Conservation (phyloP, 2,113 vertebrate genomes). For the Mormyrus iriodes region DNA sequence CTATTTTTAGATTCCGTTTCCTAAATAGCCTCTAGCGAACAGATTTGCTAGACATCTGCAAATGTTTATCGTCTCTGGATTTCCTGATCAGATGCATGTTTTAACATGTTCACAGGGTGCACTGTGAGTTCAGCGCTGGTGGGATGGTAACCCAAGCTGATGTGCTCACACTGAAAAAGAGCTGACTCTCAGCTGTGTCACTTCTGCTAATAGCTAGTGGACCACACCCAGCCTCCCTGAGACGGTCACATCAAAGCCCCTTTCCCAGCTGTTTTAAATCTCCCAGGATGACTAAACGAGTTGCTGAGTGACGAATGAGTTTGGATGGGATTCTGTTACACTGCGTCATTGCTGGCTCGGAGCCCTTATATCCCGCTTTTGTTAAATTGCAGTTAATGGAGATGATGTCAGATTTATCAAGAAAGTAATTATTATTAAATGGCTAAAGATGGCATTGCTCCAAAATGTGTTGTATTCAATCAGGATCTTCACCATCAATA, state of each 20-base stretch:
- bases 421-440: background rate
- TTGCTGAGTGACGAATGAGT: background rate
- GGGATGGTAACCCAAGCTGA: background rate
- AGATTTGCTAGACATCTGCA: background rate
- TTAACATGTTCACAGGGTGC: background rate
- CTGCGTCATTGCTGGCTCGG: background rate
- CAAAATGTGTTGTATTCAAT: background rate
- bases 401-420: background rate
- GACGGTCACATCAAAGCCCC: slow-evolving; percentile 14
- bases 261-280: slow-evolving; percentile 24
- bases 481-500: background rate
- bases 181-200: background rate
- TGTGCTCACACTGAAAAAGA: background rate
- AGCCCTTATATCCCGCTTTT: background rate
- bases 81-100: background rate
- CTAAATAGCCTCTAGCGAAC: background rate
- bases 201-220: background rate
- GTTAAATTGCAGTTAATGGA: background rate
- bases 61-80: background rate
- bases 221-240: background rate
- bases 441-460: slow-evolving; percentile 28
- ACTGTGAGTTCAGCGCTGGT: background rate
- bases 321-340: background rate
- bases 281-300: slow-evolving; percentile 47
- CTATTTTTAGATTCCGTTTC: background rate